Percentiles rank a stretch among this genome's conserved stretches.
These are phyloP conservation scores for Chrysolina americana DNA, from an alignment of 2,888 invertebrate genomes.

Conservation along the genomic window DNA sequence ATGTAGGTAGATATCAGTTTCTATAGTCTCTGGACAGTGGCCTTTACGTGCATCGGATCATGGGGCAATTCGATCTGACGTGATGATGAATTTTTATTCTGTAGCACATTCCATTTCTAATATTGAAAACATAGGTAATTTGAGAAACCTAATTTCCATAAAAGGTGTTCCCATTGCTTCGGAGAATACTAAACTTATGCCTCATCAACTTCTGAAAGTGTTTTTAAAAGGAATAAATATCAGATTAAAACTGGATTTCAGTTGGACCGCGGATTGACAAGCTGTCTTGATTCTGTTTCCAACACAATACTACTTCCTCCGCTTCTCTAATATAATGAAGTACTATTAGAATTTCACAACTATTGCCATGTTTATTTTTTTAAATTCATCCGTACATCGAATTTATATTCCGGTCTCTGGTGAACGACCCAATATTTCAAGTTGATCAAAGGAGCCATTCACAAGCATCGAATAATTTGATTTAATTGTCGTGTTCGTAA, in stretches of 20 bases:
- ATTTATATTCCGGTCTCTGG: constrained; percentile 17
- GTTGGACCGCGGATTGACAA: background rate
- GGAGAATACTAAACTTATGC: background rate
- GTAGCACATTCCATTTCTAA: background rate
- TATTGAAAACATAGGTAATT: background rate
- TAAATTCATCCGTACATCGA: constrained; percentile 10
- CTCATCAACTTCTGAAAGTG: background rate
- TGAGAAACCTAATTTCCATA: background rate
- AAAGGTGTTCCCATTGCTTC: background rate
- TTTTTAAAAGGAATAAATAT: background rate
- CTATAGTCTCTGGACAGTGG: no score
- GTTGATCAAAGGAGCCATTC: constrained; percentile 2
- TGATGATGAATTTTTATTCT: no score
- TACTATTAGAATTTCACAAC: background rate
- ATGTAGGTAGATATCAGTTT: no score
- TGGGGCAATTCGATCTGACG: no score
- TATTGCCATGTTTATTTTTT: constrained; percentile 18
- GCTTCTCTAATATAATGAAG: background rate
- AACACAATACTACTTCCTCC: background rate
- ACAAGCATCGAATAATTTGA: constrained; percentile 15
- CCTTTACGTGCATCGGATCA: no score
- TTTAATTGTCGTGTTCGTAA: constrained; percentile 9
- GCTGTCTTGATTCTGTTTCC: background rate
- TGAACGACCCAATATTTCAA: constrained; percentile 24
- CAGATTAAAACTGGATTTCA: background rate